Conservation (phyloP, 2,113 vertebrate species). For the Phylloscopus whistleri region DNA sequence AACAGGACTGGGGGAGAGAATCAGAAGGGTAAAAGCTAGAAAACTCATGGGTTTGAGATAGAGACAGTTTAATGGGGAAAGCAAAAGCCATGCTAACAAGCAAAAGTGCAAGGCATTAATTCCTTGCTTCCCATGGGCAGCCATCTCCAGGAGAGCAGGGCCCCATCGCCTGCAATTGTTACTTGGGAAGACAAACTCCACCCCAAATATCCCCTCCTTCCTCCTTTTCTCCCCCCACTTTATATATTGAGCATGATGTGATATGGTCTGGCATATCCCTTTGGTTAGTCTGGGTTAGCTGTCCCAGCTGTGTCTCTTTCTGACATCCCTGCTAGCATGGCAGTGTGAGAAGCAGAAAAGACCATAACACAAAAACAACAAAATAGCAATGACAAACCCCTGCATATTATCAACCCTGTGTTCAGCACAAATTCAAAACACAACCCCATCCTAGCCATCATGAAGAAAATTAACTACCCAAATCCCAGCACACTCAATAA, state of each 20-base stretch:
- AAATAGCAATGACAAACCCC: neutral
- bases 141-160: neutral
- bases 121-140: neutral
- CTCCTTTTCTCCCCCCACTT: neutral
- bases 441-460: neutral
- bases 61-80: neutral
- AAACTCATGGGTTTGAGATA: neutral
- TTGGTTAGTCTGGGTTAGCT: neutral
- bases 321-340: neutral
- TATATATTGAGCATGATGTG: neutral
- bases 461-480: neutral
- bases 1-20: neutral
- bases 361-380: neutral
- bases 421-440: neutral
- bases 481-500: neutral
- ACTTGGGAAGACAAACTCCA: neutral
- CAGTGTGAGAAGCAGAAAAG: neutral
- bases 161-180: fast-evolving
- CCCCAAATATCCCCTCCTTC: neutral
- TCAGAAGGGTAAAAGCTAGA: neutral
- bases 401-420: neutral
- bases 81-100: neutral
- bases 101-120: neutral
- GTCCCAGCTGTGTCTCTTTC: neutral
- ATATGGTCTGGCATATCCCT: neutral